These are phyloP conservation scores for Tapirus terrestris DNA, from an alignment of 2,113 vertebrate genomes.

Conservation along the genomic window DNA sequence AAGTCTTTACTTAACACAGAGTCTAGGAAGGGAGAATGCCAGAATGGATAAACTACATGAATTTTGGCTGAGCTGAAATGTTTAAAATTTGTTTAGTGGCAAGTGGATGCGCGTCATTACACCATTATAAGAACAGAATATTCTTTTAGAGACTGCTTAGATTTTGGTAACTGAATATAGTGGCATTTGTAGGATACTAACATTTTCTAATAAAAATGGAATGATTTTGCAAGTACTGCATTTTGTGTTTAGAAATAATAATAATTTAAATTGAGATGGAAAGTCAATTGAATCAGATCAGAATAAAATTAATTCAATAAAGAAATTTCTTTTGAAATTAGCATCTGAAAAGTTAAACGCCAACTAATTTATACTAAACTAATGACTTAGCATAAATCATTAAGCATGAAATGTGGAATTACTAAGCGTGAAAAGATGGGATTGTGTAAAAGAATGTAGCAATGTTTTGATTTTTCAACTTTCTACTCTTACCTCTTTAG, in stretches of 20 bases:
- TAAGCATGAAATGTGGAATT: background rate
- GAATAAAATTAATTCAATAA: constrained; percentile 50
- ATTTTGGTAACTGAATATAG: constrained; percentile 6
- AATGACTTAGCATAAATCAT: no score
- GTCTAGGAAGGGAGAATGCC: background rate
- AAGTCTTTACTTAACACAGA: background rate
- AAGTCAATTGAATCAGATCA: constrained; percentile 19
- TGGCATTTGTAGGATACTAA: background rate
- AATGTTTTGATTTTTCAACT: background rate
- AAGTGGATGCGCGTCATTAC: background rate
- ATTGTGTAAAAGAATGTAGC: background rate
- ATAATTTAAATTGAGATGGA: constrained; percentile 10
- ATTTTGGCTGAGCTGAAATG: background rate
- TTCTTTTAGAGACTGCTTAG: background rate
- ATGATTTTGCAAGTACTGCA: background rate
- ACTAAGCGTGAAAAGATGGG: background rate
- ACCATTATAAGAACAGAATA: constrained; percentile 11
- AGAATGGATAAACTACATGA: background rate
- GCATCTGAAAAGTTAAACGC: background rate
- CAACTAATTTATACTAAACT: background rate
- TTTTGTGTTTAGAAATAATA: constrained; percentile 20
- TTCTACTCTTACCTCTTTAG: background rate
- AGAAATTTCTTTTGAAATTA: constrained; percentile 37
- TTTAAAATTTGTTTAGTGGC: background rate
- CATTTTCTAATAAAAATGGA: constrained; percentile 38